Evolutionary conservation across 2,797 vertebrate species (phyloP).

Genomic region (Gymnodraco acuticeps): DNA sequence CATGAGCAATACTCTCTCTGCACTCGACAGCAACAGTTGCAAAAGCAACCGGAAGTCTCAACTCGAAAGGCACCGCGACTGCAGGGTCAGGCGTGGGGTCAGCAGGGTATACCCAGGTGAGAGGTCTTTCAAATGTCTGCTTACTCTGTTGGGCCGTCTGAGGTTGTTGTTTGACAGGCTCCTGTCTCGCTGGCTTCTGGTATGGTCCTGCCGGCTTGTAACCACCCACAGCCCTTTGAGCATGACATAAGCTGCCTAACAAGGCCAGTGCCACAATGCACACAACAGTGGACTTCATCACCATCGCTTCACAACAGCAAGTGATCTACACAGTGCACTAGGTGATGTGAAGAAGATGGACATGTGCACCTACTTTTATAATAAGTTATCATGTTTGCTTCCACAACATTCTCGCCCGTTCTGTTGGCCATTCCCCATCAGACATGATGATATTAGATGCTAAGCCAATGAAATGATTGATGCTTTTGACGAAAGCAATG

Average conservation of each 20-base stretch:
- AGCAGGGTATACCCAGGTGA: conserved; percentile 70
- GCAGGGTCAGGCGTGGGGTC: conserved; percentile 20
- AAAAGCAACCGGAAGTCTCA: conserved; percentile 51
- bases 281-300: conserved; percentile 59
- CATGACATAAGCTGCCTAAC: conserved; percentile 62
- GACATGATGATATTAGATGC: conserved; percentile 13
- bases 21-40: conserved; percentile 71
- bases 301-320: conserved; percentile 69
- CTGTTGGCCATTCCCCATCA: conserved; percentile 21
- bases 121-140: conserved; percentile 55
- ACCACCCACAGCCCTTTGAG: neutral
- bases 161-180: neutral
- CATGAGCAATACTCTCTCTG: conserved; percentile 55
- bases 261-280: conserved; percentile 70
- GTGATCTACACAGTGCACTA: conserved; percentile 59
- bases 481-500: conserved; percentile 2
- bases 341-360: conserved; percentile 57
- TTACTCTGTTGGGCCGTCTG: conserved; percentile 40
- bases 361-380: conserved; percentile 72
- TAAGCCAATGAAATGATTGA: conserved; percentile 35
- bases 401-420: conserved; percentile 51
- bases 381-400: conserved; percentile 51
- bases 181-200: neutral
- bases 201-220: neutral
- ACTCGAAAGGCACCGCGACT: conserved; percentile 14